A percentile compares a stretch with the other conserved stretches of the same genome.
Evolutionary conservation across 2,888 invertebrate genomes (phyloP).

Genomic region (Metallyticus violacea): DNA sequence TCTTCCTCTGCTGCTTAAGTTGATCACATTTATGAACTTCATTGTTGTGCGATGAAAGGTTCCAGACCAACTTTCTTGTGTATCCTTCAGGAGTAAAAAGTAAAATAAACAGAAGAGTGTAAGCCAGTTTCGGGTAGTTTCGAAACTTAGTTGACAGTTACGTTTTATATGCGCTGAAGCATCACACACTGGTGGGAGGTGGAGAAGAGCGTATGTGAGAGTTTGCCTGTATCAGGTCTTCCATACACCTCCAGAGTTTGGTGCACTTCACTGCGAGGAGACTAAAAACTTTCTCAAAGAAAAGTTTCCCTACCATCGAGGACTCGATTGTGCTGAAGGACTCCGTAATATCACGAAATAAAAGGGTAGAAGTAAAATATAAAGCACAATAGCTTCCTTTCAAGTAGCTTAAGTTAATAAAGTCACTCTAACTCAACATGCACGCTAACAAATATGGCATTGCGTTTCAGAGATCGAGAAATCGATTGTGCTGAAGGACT

Average conservation of each 20-base stretch:
- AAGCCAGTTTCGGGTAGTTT: no score
- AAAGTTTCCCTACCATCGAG: background rate
- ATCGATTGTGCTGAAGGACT: background rate
- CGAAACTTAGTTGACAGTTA: no score
- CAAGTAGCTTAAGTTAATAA: background rate
- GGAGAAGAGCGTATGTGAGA: no score
- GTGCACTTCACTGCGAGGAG: background rate
- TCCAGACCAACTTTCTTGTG: no score
- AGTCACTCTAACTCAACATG: background rate
- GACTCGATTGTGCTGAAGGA: background rate
- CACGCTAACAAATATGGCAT: background rate
- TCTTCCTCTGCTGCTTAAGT: no score
- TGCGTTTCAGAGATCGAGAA: background rate
- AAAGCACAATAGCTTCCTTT: background rate
- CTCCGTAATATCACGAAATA: background rate
- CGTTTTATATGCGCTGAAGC: no score
- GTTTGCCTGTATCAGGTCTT: background rate
- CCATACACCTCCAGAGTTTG: background rate
- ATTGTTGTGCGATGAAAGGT: no score
- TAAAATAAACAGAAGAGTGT: no score
- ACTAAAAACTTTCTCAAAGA: background rate
- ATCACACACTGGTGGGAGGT: background rate
- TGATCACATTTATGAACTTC: no score
- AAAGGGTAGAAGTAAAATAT: background rate
- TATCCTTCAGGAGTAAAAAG: no score